Base-by-base conservation (phyloP, 2,113 vertebrate genomes). In the Pelobates fuscus region DNA sequence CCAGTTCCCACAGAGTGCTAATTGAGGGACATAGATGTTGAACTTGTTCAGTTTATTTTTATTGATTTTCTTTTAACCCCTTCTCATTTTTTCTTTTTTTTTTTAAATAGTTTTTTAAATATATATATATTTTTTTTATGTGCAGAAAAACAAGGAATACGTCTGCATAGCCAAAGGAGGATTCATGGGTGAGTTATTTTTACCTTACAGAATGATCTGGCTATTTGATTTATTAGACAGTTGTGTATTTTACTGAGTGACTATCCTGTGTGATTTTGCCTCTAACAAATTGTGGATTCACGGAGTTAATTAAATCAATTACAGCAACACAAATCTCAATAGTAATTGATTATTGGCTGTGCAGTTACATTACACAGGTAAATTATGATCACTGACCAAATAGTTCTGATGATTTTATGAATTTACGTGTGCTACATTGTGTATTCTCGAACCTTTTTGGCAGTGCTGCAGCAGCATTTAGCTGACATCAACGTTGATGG, bases 81-180 rank as follows among this genome's bases (percentile, higher is more conserved):
- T 55, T 74, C 1, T 49, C 23, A 81, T 80, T 82, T 21, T 80
- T 81, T 58, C n/a, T n/a, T n/a, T n/a, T n/a, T n/a, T n/a, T n/a
- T n/a, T n/a, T n/a, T n/a, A n/a, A n/a, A n/a, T n/a, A 82, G 2
- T 17, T 89, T 91, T 57, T 89, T n/a, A n/a, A n/a, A n/a, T n/a
- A n/a, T n/a, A n/a, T n/a, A n/a, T n/a, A n/a, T n/a, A n/a, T n/a
- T n/a, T n/a, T n/a, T n/a, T n/a, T n/a, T n/a, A n/a, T n/a, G n/a
- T n/a, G n/a, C n/a, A 99, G 97, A 99, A 99, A 97, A 98, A 93
- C 84, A 98, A 98, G 89, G 97, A 99, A 78, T 99, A 95, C 8
- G 94, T 98, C 79, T 98, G 96, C 89, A 98, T 99, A 74, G 95
- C 96, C 62, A 98, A 95, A 89, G 97, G 97, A 81, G 97, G 97